Evolutionary conservation across 1,140 invertebrate genomes (phyloP).

Genomic region (Leptinotarsa undecemlineata): DNA sequence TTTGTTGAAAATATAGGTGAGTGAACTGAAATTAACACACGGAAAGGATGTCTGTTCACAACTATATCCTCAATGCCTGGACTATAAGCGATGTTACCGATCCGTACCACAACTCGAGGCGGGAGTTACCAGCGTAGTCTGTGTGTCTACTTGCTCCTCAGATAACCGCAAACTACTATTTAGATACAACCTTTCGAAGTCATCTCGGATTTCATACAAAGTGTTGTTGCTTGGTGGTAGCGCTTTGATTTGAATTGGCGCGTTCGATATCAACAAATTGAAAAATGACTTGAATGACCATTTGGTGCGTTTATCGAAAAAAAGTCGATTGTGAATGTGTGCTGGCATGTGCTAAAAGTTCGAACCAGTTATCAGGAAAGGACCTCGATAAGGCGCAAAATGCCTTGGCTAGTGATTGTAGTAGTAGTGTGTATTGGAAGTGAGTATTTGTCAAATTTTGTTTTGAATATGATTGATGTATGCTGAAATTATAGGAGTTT

Average conservation of each 20-base stretch:
- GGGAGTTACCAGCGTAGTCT: neutral
- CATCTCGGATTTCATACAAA: neutral
- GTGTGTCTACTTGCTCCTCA: slow-evolving; percentile 1
- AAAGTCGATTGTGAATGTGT: neutral
- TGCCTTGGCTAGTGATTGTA: neutral
- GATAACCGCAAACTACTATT: neutral
- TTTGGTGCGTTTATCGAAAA: neutral
- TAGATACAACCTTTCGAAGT: neutral
- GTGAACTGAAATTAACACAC: too few relatives aligned
- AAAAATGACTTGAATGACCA: neutral
- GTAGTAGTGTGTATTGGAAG: neutral
- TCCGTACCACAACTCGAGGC: neutral
- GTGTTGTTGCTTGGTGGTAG: neutral
- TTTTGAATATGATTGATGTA: too few relatives aligned
- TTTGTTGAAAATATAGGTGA: too few relatives aligned
- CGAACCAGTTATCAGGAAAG: neutral
- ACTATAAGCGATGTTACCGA: slow-evolving; percentile 5
- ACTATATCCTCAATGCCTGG: neutral
- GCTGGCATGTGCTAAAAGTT: neutral
- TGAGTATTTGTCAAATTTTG: neutral
- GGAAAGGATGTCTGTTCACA: too few relatives aligned
- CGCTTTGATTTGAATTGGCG: neutral
- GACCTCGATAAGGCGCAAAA: neutral
- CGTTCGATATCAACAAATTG: neutral
- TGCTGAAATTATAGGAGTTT: too few relatives aligned